Percentiles rank a stretch among this genome's conserved stretches.
These are phyloP conservation scores for Dipodomys stephensi DNA, from an alignment of 2,113 vertebrate species.

Conservation along the genomic window DNA sequence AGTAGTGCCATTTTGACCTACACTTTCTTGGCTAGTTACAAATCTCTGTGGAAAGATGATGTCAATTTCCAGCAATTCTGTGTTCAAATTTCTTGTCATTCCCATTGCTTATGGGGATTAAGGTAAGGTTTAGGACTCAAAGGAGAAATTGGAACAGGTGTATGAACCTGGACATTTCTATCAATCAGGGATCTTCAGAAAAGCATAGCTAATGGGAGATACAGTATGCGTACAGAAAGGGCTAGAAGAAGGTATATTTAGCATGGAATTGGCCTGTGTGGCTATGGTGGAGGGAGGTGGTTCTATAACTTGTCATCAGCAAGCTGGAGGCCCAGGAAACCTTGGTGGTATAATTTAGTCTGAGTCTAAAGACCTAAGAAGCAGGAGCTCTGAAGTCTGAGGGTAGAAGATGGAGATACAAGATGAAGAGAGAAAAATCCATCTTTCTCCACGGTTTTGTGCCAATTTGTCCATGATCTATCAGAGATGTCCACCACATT, in stretches of 20 bases:
- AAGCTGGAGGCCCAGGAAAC: not conserved
- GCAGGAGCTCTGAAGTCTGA: not conserved
- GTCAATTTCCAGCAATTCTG: too few relatives aligned
- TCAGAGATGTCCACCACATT: not conserved
- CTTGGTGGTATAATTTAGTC: not conserved
- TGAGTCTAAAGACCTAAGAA: not conserved
- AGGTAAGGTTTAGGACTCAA: not conserved
- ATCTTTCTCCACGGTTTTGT: not conserved
- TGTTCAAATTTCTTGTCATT: not conserved
- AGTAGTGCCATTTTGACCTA: too few relatives aligned
- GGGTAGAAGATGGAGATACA: too few relatives aligned
- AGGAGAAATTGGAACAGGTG: not conserved
- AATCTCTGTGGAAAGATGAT: not conserved
- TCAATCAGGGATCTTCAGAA: not conserved
- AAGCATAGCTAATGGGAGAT: not conserved
- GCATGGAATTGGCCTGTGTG: not conserved
- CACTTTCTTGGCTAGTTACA: not conserved
- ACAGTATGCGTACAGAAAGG: too few relatives aligned
- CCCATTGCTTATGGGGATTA: not conserved
- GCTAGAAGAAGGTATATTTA: not conserved
- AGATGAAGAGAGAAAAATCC: not conserved
- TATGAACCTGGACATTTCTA: not conserved
- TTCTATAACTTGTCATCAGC: not conserved
- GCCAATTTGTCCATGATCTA: too few relatives aligned
- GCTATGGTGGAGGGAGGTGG: too few relatives aligned